Evolutionary conservation across 2,888 invertebrate genomes (phyloP).

Genomic region (Ichneumon xanthorius): DNA sequence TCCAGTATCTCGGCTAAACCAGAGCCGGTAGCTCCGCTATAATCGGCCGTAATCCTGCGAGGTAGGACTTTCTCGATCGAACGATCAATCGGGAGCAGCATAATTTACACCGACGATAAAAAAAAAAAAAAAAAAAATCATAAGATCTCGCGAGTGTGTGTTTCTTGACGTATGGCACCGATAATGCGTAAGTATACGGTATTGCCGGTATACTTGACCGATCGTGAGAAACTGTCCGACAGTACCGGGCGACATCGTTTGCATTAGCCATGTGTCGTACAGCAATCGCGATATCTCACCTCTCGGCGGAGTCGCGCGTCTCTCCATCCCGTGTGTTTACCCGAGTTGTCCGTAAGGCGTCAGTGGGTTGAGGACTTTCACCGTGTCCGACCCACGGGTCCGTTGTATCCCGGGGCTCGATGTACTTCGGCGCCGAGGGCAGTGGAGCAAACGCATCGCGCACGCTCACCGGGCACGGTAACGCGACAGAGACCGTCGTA

Average conservation of each 20-base stretch:
- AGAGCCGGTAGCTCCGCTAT: constrained; percentile 47
- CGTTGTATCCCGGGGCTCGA: constrained; percentile 40
- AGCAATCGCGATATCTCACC: constrained; percentile 56
- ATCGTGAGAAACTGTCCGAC: constrained; percentile 63
- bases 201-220: constrained; percentile 55
- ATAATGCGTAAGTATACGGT: constrained; percentile 63
- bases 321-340: neutral
- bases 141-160: constrained; percentile 14
- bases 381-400: constrained; percentile 31
- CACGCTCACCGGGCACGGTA: neutral
- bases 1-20: constrained; percentile 49
- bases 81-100: constrained; percentile 48
- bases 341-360: constrained; percentile 6
- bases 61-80: constrained; percentile 34
- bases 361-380: constrained; percentile 45
- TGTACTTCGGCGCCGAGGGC: constrained; percentile 14
- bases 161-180: constrained; percentile 58
- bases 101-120: constrained; percentile 48
- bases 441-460: neutral
- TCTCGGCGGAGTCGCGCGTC: constrained; percentile 22
- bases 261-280: constrained; percentile 49
- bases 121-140: constrained; percentile 18
- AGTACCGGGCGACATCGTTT: constrained; percentile 56
- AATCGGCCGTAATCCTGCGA: constrained; percentile 51
- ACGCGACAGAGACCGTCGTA: constrained; percentile 4